Conservation (phyloP, 2,113 vertebrate genomes). For the Peucedramus taeniatus region DNA sequence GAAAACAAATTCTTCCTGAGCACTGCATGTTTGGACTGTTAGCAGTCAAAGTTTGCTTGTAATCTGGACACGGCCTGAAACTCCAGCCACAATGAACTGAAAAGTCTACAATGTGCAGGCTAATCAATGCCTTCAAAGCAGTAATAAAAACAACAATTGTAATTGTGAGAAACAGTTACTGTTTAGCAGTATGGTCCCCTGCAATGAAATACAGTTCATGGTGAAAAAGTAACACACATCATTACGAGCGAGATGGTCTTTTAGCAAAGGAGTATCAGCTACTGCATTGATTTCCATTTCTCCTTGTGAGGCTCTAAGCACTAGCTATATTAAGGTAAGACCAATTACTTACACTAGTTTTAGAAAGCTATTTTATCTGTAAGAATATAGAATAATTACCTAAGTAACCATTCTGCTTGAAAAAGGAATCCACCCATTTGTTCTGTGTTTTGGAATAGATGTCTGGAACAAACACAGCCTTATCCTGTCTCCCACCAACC, state of each 20-base stretch:
- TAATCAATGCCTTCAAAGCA: not conserved
- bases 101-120: not conserved
- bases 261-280: not conserved
- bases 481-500: conserved; percentile 92
- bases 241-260: not conserved
- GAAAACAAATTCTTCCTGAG: not conserved
- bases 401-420: conserved; percentile 94
- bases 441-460: conserved; percentile 94
- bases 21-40: not conserved
- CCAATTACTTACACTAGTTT: not conserved
- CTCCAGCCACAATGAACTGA: not conserved
- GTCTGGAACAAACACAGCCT: conserved; percentile 91
- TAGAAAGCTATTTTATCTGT: not conserved
- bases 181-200: not conserved
- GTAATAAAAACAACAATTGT: not conserved
- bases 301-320: not conserved
- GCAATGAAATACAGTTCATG: not conserved
- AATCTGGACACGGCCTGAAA: not conserved
- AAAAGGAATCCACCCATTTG: conserved; percentile 94
- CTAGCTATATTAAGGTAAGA: not conserved
- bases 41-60: not conserved
- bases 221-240: not conserved
- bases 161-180: not conserved
- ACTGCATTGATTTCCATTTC: not conserved
- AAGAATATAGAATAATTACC: conserved; percentile 74